Percentiles rank a stretch among this genome's conserved stretches.
These are phyloP conservation scores for Oreochromis tanganicae DNA, from an alignment of 2,113 vertebrate genomes.

Conservation along the genomic window DNA sequence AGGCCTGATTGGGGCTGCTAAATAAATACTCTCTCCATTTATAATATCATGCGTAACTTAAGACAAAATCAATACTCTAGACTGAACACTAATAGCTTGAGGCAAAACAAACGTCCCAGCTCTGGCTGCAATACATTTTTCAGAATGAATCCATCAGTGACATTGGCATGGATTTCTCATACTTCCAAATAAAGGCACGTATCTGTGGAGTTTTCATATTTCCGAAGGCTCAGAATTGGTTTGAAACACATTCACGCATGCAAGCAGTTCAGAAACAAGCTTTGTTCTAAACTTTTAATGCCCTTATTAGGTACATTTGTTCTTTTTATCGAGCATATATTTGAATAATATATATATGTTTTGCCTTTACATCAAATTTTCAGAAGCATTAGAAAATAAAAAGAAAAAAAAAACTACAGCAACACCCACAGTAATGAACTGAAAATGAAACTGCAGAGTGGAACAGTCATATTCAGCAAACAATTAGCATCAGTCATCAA, in stretches of 20 bases:
- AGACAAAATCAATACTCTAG: slow-evolving; percentile 62
- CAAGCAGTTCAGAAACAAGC: not conserved
- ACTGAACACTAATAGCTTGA: slow-evolving; percentile 35
- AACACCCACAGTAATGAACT: not conserved
- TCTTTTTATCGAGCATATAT: not conserved
- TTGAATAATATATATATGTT: not conserved
- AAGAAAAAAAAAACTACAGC: not conserved
- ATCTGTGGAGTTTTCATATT: not conserved
- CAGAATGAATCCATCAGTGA: slow-evolving; percentile 35
- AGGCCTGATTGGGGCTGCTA: slow-evolving; percentile 63
- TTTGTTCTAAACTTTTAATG: not conserved
- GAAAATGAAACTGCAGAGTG: slow-evolving; percentile 10
- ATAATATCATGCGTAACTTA: slow-evolving; percentile 58
- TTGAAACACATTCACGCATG: not conserved
- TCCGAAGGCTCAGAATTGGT: not conserved
- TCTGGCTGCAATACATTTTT: slow-evolving; percentile 43
- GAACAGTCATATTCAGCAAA: slow-evolving; percentile 13
- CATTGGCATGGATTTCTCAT: slow-evolving; percentile 34
- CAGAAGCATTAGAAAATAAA: not conserved
- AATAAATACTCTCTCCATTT: slow-evolving; percentile 61
- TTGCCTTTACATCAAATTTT: not conserved
- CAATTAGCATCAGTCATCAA: slow-evolving; percentile 15
- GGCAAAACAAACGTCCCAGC: slow-evolving; percentile 40
- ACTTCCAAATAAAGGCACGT: slow-evolving; percentile 31
- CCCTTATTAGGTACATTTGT: not conserved